A percentile compares a stretch with the other conserved stretches of the same genome.
Conservation (phyloP, 1,140 invertebrate genomes). For the Drosophila sulfurigaster region DNA sequence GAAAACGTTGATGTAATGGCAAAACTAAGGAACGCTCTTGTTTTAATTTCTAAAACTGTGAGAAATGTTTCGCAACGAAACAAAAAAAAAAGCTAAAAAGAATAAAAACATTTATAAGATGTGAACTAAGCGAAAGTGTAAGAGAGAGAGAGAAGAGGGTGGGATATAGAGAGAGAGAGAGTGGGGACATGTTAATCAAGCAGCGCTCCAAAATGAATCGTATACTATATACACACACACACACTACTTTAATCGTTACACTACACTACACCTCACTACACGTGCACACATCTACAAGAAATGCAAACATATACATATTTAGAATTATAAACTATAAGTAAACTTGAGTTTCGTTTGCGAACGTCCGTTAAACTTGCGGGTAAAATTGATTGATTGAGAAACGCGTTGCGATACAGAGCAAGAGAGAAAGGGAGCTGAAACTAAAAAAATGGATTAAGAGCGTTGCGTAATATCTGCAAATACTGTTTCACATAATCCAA, state of each 20-base stretch:
- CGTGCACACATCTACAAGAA: slow-evolving; percentile 24
- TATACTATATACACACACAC: slow-evolving; percentile 37
- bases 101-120: slow-evolving; percentile 30
- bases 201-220: slow-evolving; percentile 47
- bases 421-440: slow-evolving; percentile 33
- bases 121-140: slow-evolving; percentile 47
- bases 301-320: slow-evolving; percentile 23
- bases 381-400: slow-evolving; percentile 41
- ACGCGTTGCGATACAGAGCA: slow-evolving; percentile 50
- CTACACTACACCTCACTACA: slow-evolving; percentile 33
- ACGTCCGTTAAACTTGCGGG: slow-evolving; percentile 60
- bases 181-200: slow-evolving; percentile 38
- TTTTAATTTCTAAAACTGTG: slow-evolving; percentile 73
- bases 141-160: slow-evolving; percentile 1
- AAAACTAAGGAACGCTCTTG: slow-evolving; percentile 54
- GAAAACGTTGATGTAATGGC: slow-evolving; percentile 48
- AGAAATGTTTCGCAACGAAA: slow-evolving; percentile 83
- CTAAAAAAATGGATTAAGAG: slow-evolving; percentile 22
- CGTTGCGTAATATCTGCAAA: slow-evolving; percentile 32
- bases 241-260: slow-evolving; percentile 19
- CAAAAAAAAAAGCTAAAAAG: slow-evolving; percentile 68
- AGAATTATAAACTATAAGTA: slow-evolving; percentile 47
- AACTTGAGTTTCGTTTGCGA: slow-evolving; percentile 54
- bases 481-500: slow-evolving; percentile 43
- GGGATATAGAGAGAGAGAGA: background rate